A percentile compares a stretch with the other conserved stretches of the same genome.
Evolutionary conservation across 2,797 vertebrate species (phyloP).

Genomic region (Arctocebus calabarensis): DNA sequence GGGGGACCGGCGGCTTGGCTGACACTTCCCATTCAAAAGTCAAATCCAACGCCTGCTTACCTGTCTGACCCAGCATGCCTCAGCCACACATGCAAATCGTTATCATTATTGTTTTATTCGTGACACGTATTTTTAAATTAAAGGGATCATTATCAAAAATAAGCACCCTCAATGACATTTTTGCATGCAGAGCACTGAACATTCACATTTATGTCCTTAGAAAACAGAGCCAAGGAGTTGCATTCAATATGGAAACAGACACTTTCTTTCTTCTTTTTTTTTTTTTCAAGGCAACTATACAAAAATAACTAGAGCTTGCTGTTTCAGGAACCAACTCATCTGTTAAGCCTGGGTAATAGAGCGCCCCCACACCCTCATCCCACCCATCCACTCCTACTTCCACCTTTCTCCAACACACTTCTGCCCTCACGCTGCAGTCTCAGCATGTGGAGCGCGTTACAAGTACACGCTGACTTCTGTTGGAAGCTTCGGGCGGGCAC

Average conservation of each 20-base stretch:
- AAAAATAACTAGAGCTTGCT: conserved; percentile 64
- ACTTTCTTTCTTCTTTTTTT: background rate
- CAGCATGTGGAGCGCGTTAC: background rate
- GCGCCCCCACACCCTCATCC: background rate
- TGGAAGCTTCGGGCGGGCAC: background rate
- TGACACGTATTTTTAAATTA: conserved; percentile 83
- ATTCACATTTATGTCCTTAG: conserved; percentile 87
- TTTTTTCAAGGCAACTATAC: conserved; percentile 62
- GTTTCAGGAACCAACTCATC: conserved; percentile 65
- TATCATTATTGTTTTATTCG: conserved; percentile 82
- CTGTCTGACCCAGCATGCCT: conserved; percentile 91
- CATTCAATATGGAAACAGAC: conserved; percentile 81
- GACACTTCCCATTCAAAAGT: conserved; percentile 67
- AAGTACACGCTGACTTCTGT: background rate
- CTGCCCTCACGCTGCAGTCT: background rate
- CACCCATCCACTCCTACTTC: background rate
- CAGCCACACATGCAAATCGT: conserved; percentile 91
- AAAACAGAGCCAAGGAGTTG: conserved; percentile 87
- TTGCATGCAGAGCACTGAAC: conserved; percentile 89
- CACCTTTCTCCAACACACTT: background rate
- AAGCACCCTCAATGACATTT: conserved; percentile 87
- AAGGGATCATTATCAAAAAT: conserved; percentile 86
- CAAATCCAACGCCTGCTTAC: conserved; percentile 88
- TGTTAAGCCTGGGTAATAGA: conserved; percentile 3
- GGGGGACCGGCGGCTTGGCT: conserved; percentile 69